Conservation (phyloP, 2,113 vertebrate genomes). For the Chitala chitala region DNA sequence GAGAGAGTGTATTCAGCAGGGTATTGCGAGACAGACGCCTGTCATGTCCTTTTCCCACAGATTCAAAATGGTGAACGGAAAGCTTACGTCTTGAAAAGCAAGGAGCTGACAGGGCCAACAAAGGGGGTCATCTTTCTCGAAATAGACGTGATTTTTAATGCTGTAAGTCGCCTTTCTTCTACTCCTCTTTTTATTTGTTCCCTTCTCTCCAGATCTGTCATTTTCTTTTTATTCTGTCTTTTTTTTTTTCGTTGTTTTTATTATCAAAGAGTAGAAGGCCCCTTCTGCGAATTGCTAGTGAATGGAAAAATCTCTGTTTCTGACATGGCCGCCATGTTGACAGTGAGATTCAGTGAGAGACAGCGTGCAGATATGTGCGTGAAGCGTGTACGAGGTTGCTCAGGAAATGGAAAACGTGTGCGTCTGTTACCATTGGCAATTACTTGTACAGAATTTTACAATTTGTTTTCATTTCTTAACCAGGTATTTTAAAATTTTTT, state of each 20-base stretch:
- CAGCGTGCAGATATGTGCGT: background rate
- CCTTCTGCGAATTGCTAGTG: constrained; percentile 51
- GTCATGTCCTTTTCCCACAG: constrained; percentile 99
- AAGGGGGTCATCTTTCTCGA: constrained; percentile 99
- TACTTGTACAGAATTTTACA: background rate
- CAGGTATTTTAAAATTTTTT: background rate
- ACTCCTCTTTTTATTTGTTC: constrained; percentile 51
- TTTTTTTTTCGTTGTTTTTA: constrained; percentile 44
- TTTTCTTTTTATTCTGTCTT: constrained; percentile 21
- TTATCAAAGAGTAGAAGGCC: constrained; percentile 54
- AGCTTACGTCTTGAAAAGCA: constrained; percentile 99
- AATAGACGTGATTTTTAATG: constrained; percentile 99
- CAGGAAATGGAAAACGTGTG: background rate
- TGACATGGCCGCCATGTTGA: constrained; percentile 65
- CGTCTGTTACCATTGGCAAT: background rate
- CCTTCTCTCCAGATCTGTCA: background rate
- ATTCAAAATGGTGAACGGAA: constrained; percentile 99
- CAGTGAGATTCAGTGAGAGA: constrained; percentile 28
- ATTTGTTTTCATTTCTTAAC: background rate
- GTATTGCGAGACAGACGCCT: constrained; percentile 98
- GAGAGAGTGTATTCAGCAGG: constrained; percentile 93
- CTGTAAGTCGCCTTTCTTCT: constrained; percentile 95
- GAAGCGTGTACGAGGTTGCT: background rate
- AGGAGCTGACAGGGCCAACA: constrained; percentile 99
- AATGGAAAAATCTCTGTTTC: constrained; percentile 43